Conservation (phyloP, 2,113 vertebrate species). For the Psettodes erumei region DNA sequence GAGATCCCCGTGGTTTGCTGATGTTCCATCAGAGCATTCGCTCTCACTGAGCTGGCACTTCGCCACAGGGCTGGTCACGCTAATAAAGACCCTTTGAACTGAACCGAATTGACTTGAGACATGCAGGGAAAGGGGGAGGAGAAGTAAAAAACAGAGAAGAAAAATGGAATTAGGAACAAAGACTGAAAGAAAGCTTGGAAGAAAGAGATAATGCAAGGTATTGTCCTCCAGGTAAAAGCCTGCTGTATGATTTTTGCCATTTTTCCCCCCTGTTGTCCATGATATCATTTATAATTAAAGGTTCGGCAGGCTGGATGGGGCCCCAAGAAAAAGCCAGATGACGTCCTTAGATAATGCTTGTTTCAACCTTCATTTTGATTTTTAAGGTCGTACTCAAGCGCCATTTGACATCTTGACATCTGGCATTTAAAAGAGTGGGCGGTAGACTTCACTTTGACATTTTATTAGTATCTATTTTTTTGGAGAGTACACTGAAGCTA, state of each 20-base stretch:
- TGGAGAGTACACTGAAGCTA: slow-evolving; percentile 26
- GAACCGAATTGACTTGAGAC: slow-evolving; percentile 68
- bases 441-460: slow-evolving; percentile 51
- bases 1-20: slow-evolving; percentile 63
- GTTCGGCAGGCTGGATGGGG: slow-evolving; percentile 9
- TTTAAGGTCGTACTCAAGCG: slow-evolving; percentile 56
- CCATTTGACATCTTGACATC: slow-evolving; percentile 66
- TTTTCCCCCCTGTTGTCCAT: slow-evolving; percentile 25
- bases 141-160: slow-evolving; percentile 46
- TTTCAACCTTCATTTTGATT: slow-evolving; percentile 63
- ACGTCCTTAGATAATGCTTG: slow-evolving; percentile 46
- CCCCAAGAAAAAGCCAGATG: slow-evolving; percentile 31
- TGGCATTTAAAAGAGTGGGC: slow-evolving; percentile 64
- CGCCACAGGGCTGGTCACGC: slow-evolving; percentile 73
- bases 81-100: slow-evolving; percentile 79
- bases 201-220: slow-evolving; percentile 66
- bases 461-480: slow-evolving; percentile 37
- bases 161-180: slow-evolving; percentile 68
- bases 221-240: slow-evolving; percentile 64
- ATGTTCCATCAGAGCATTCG: slow-evolving; percentile 67
- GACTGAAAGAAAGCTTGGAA: slow-evolving; percentile 42
- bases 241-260: slow-evolving; percentile 22
- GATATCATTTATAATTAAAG: slow-evolving; percentile 62
- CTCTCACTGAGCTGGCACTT: slow-evolving; percentile 57
- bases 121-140: slow-evolving; percentile 56